phyloP scores from a whole-genome alignment of 2,888 invertebrate species.

The Ormyrus nitidulus region DNA sequence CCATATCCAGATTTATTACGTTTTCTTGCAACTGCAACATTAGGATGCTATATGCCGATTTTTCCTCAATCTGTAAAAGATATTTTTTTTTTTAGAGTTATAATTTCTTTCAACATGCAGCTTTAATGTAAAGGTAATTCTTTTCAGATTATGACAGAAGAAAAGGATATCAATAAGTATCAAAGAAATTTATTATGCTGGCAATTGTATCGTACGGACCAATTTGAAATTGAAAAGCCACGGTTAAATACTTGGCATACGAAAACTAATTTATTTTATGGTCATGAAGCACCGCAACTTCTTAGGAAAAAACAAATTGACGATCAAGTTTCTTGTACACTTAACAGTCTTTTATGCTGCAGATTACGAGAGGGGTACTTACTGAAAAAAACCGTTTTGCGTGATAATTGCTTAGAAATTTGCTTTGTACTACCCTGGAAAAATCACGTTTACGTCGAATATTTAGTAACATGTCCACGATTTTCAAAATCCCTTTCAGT shows the following conservation, averaged over 20 bases:
- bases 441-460: conserved; percentile 83
- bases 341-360: conserved; percentile 83
- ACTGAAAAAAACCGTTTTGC: conserved; percentile 76
- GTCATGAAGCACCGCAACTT: conserved; percentile 77
- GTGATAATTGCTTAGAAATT: conserved; percentile 80
- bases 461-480: conserved; percentile 80
- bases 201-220: conserved; percentile 68
- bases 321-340: conserved; percentile 79
- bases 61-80: conserved; percentile 76
- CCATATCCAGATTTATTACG: conserved; percentile 85
- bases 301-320: conserved; percentile 82
- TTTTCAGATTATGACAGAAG: conserved; percentile 60
- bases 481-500: conserved; percentile 75
- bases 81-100: conserved; percentile 3
- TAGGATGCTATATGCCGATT: conserved; percentile 82
- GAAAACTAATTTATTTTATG: conserved; percentile 78
- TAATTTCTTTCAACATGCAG: background rate
- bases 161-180: conserved; percentile 77
- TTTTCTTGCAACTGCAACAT: conserved; percentile 85
- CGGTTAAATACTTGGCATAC: conserved; percentile 67
- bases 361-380: conserved; percentile 85
- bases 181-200: conserved; percentile 79
- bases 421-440: conserved; percentile 84
- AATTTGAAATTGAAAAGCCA: conserved; percentile 56
- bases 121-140: background rate